Evolutionary conservation across 2,888 invertebrate genomes (phyloP), one percentile per base, ranked within the genome.

Genomic region (Athalia cordata): DNA sequence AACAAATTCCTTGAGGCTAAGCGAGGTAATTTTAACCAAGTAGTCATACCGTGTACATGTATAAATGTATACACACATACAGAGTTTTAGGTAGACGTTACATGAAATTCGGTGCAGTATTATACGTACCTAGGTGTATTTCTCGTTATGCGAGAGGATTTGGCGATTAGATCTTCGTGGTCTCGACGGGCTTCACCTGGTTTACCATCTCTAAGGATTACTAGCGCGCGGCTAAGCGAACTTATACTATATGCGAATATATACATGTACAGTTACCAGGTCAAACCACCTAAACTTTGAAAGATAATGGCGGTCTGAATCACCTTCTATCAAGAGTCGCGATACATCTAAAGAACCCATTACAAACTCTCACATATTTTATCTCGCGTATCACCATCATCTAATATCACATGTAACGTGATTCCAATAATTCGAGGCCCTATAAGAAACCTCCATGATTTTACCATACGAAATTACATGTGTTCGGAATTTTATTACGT

Each of bases 241-340:
- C 75, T 61, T 64, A 29, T 29, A 29, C 29, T 29, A 29, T 29
- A 29, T 29, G 1, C 29, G 29, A 29, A 29, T 29, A 29, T 29
- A 29, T 29, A 29, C 2, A 29, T 29, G 29, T 29, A 29, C 29
- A 29, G 29, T 29, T 29, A 29, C 29, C 29, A 45, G 62, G 61
- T 64, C 62, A 61, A 62, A n/a, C 62, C 62, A 9, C 64, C 29
- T 61, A 64, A 75, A 75, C 75, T 75, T 75, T 62, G 75, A 62
- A 75, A 64, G 75, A 64, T 75, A 75, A 75, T 64, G 75, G 75
- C 52, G 75, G 75, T 75, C 59, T 57, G 47, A 75, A 64, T 64
- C 75, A 62, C 49, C 52, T 7, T 61, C 29, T 52, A 55, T n/a
- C 15, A 59, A n/a, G 59, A 55, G 52, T 52, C 68, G 57, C 59